These are phyloP conservation scores for Frieseomelitta varia DNA, from an alignment of 1,140 invertebrate genomes.

Conservation along the genomic window DNA sequence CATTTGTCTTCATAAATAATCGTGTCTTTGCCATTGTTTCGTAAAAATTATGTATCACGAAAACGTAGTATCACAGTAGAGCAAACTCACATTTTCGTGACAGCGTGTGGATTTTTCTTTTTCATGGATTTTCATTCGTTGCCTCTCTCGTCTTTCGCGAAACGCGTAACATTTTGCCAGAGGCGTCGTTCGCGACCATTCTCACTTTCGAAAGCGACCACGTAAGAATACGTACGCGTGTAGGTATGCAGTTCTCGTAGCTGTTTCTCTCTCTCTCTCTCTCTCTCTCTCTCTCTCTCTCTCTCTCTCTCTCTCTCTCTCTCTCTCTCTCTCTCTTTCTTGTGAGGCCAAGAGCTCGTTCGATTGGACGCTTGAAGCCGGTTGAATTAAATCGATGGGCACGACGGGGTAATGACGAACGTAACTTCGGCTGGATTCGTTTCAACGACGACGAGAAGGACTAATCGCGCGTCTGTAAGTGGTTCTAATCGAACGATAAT, in stretches of 20 bases:
- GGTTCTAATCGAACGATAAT: not conserved
- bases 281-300: not conserved
- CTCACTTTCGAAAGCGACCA: slow-evolving; percentile 63
- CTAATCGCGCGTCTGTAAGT: no score
- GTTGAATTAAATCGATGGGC: slow-evolving; percentile 22
- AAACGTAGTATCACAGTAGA: no score
- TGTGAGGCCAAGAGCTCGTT: slow-evolving; percentile 23
- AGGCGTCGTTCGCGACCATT: slow-evolving; percentile 45
- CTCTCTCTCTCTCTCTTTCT: no score
- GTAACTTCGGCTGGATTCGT: not conserved
- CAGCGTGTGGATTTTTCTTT: no score
- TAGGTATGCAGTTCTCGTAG: not conserved
- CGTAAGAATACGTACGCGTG: not conserved
- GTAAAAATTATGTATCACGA: no score
- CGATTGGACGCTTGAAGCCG: slow-evolving; percentile 12
- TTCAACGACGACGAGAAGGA: not conserved
- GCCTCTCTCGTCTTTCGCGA: not conserved
- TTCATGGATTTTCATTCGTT: no score
- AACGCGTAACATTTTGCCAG: slow-evolving; percentile 7
- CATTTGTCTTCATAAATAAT: no score
- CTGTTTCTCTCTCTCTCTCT: not conserved
- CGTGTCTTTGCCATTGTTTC: no score
- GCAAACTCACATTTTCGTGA: no score
- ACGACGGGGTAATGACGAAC: not conserved
- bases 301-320: no score